A percentile compares a stretch with the other conserved stretches of the same genome.
Evolutionary conservation across 1,140 invertebrate species (phyloP).

Genomic region (Lordiphosa stackelbergi): DNA sequence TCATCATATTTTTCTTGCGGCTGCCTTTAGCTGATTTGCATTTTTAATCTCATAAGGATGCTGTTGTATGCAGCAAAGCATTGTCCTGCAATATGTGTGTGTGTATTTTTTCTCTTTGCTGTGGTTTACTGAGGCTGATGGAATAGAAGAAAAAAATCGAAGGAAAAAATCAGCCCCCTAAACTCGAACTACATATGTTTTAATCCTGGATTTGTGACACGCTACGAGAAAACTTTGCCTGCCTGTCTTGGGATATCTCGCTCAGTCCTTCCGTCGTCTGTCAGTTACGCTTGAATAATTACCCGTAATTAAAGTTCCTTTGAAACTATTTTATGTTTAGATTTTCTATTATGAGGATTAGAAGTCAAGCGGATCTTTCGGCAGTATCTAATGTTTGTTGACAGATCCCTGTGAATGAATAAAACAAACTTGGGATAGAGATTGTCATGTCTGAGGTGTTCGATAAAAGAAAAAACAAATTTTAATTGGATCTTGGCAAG

Average conservation of each 20-base stretch:
- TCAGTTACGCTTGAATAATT: constrained; percentile 71
- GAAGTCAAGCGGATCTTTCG: constrained; percentile 50
- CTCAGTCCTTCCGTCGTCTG: constrained; percentile 21
- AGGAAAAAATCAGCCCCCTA: constrained; percentile 39
- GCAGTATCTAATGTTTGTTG: constrained; percentile 36
- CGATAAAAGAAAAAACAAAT: too few species aligned
- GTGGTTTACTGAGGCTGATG: constrained; percentile 53
- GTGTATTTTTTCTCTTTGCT: constrained; percentile 19
- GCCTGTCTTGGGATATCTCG: constrained; percentile 21
- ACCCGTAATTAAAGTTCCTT: constrained; percentile 68
- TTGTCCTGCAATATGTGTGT: constrained; percentile 48
- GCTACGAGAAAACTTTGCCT: constrained; percentile 23
- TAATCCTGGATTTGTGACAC: constrained; percentile 3
- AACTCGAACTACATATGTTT: too few species aligned
- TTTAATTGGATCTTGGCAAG: too few species aligned
- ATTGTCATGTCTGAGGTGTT: too few species aligned
- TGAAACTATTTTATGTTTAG: constrained; percentile 37
- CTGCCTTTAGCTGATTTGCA: constrained; percentile 71
- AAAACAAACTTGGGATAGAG: too few species aligned
- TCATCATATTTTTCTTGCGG: constrained; percentile 65
- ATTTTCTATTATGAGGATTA: constrained; percentile 54
- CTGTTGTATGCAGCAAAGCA: constrained; percentile 51
- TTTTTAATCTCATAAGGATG: constrained; percentile 77
- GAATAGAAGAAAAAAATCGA: constrained; percentile 33
- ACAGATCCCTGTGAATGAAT: constrained; percentile 12